Conservation (phyloP, 1,140 invertebrate species). For the Zaprionus nigranus region DNA sequence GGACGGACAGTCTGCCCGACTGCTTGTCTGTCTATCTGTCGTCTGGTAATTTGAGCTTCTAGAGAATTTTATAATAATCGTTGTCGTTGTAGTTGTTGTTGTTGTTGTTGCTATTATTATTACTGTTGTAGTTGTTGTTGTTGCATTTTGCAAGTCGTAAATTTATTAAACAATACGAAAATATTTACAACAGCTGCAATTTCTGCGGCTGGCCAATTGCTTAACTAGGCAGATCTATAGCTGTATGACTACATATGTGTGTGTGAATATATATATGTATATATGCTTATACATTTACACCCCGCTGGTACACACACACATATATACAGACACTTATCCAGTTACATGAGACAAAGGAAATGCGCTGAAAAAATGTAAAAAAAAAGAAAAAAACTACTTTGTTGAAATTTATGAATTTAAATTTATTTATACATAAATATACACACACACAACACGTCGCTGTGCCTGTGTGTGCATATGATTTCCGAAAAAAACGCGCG, state of each 20-base stretch:
- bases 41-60: constrained; percentile 36
- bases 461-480: constrained; percentile 26
- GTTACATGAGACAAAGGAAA: constrained; percentile 70
- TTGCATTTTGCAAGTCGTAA: constrained; percentile 39
- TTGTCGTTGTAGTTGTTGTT: background rate
- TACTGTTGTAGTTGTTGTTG: constrained; percentile 18
- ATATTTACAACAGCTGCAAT: constrained; percentile 42
- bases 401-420: constrained; percentile 66
- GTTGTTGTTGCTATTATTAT: background rate
- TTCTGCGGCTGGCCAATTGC: constrained; percentile 43
- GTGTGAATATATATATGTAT: constrained; percentile 3
- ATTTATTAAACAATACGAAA: constrained; percentile 37
- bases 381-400: constrained; percentile 41
- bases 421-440: constrained; percentile 55
- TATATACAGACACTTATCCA: constrained; percentile 47
- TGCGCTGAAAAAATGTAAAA: constrained; percentile 40
- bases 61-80: constrained; percentile 39
- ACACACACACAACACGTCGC: background rate
- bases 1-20: background rate
- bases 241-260: background rate
- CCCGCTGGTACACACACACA: constrained; percentile 16
- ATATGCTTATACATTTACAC: constrained; percentile 10
- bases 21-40: background rate
- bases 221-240: constrained; percentile 14
- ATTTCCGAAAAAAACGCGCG: constrained; percentile 41